Base-by-base conservation (phyloP, 1,140 invertebrate species). In the Stegodyphus dumicola region DNA sequence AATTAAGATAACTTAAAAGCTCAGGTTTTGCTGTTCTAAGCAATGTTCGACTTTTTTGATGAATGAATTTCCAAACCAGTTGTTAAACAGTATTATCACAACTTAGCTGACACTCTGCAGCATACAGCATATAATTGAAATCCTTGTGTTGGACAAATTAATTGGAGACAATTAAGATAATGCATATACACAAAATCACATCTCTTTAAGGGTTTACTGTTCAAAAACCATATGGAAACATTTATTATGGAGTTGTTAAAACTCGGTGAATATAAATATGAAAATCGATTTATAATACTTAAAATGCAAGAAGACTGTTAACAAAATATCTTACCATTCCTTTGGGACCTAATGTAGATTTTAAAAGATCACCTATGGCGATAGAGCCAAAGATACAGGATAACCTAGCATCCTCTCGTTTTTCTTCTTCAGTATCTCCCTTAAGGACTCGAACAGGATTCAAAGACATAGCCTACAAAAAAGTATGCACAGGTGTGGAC, bases 331-430 rank as follows among this genome's bases (percentile, higher is more conserved):
- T 87, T 89, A 93, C 92, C 99, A 99, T 99, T 90, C 99, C 98
- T 92, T 99, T 99, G 15, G 99, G 99, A 17, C 99, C 99, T 13
- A 99, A 92, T 11, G 99, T 99, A 85, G 96, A 98, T 91, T 99
- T 99, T 0, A 99, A 96, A 71, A 99, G 92, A 92, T 99, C 99
- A 17, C 98, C 99, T 89, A 99, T 98, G 6, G 98, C 97, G 90
- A 99, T 99, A 48, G 98, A 98, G 67, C 98, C 98, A 88, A 99
- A 95, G 91, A 99, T 99, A 89, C 96, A 97, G 64, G 97, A 99
- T 91, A 99, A 91, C 69, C 91, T 88, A 67, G 91, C 92, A 79
- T 88, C 89, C 92, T 99, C 98, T 52, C 95, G 96, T 89, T 98
- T 98, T 90, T 99, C 98, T 92, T 99, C 97, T 91, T 99, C 97